Percentiles rank a stretch among this genome's conserved stretches.
Conservation (phyloP, 2,797 vertebrate species). For the Lerista edwardsae region DNA sequence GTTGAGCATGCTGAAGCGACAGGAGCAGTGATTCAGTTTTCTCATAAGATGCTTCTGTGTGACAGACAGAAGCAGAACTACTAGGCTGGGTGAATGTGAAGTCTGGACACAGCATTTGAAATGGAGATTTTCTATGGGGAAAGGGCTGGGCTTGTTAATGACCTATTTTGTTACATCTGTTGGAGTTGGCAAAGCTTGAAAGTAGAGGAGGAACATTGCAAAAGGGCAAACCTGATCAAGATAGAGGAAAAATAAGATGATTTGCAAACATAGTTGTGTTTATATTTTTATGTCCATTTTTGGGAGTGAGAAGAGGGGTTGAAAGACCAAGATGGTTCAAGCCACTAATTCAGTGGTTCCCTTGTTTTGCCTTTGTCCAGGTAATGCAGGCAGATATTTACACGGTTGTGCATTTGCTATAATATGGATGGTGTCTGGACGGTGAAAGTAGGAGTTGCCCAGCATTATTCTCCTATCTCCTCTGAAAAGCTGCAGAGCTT, state of each 20-base stretch:
- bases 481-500: no score
- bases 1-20: neutral
- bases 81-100: neutral
- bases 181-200: neutral
- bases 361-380: no score
- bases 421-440: no score
- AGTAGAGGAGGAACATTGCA: conserved; percentile 2
- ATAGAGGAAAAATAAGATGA: neutral
- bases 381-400: no score
- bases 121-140: neutral
- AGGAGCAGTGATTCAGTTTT: neutral
- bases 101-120: neutral
- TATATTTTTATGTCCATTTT: neutral
- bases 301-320: neutral
- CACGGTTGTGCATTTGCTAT: no score
- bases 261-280: neutral
- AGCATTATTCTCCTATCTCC: no score
- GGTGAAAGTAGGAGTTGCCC: no score
- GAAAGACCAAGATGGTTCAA: neutral
- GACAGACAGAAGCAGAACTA: neutral
- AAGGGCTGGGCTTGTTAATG: no score
- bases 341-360: no score
- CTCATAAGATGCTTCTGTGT: neutral
- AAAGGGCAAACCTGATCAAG: neutral
- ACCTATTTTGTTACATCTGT: neutral